Evolutionary conservation across 2,113 vertebrate species (phyloP), one percentile per base, ranked within the genome.

Genomic region (Hippocampus mohnikei): DNA sequence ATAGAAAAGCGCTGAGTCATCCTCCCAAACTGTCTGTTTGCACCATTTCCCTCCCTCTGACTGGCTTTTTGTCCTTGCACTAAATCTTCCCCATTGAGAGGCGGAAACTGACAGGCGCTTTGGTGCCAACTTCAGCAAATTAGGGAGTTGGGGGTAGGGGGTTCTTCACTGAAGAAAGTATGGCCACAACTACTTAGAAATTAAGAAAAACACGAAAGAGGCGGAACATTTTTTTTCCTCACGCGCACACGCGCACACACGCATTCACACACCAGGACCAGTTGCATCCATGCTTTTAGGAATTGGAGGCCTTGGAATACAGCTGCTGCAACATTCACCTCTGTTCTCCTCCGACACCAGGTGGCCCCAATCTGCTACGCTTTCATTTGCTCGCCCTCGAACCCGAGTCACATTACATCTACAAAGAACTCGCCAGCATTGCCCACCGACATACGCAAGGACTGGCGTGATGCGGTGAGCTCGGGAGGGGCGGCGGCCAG

Each of bases 401-500:
- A 71, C 70, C 72, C 37, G 13, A 5, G 64, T 97, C 95, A 99
- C 97, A 98, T 98, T 90, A 99, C 96, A 90, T 99, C 97, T 72
- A 99, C 95, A 90, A 98, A 98, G 91, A 98, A 98, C 91, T 99
- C 97, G 90, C 97, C 98, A 67, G 96, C 95, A 79, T 97, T 98
- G 84, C 96, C 96, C 91, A 98, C 96, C 37, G 97, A 96, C 94
- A 96, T 94, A 91, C 95, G 95, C 92, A 98, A 95, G 77, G 97
- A 99, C 92, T 98, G 96, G 90, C 97, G 95, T 75, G 97, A 98
- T 79, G 93, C 95, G 5, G 95, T 96, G 88, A 99, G 95, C 95
- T 98, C 96, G 0, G 96, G 94, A 83, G 97, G 96, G 88, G 96
- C 95, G 0, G 95, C 92, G 78, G 92, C 86, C 82, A 99, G 93